These are phyloP conservation scores for Brienomyrus brachyistius DNA, from an alignment of 2,113 vertebrate genomes.

Conservation along the genomic window DNA sequence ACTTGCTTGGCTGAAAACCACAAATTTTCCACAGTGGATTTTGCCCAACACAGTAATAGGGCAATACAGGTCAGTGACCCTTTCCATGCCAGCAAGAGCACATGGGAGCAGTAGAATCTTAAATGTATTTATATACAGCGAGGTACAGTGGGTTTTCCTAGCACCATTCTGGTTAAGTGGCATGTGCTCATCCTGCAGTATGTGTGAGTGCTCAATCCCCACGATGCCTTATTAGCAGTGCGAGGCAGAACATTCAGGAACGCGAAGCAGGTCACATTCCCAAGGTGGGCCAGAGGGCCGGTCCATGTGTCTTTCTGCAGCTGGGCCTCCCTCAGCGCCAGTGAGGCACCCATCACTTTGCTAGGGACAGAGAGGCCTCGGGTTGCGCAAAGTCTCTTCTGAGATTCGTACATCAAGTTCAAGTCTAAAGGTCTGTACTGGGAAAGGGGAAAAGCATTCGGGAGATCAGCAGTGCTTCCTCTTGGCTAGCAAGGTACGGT, in stretches of 20 bases:
- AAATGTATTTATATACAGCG: not conserved
- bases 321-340: not conserved
- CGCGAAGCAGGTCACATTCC: not conserved
- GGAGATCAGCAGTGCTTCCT: not conserved
- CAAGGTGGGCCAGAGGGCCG: not conserved
- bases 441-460: not conserved
- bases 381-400: not conserved
- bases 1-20: not conserved
- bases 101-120: not conserved
- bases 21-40: not conserved
- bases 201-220: not conserved
- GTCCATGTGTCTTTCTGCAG: not conserved
- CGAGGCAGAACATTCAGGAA: not conserved
- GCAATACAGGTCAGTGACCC: not conserved
- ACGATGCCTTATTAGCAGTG: not conserved
- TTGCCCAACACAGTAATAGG: not conserved
- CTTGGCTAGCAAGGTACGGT: too few relatives aligned
- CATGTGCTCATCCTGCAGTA: not conserved
- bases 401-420: not conserved
- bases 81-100: not conserved
- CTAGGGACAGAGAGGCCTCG: not conserved
- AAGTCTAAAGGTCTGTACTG: conserved; percentile 6
- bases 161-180: not conserved
- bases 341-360: not conserved
- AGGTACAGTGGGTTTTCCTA: not conserved